phyloP scores from a whole-genome alignment of 2,797 vertebrate species.

The Melanitta fusca region DNA sequence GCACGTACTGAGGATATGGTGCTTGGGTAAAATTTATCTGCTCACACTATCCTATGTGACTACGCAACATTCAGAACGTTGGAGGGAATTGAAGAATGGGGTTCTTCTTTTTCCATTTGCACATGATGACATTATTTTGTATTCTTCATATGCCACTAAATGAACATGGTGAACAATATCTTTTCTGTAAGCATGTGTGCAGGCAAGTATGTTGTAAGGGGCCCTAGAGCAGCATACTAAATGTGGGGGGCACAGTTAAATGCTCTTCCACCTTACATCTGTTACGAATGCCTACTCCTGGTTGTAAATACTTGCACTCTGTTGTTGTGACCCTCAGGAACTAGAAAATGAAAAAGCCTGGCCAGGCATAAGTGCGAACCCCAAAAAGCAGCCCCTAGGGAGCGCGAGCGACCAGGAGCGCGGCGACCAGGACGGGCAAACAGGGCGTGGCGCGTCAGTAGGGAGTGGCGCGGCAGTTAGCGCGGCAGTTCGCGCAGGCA shows the following conservation, averaged over 20 bases:
- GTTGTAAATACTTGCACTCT: not conserved
- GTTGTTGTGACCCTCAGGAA: not conserved
- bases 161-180: not conserved
- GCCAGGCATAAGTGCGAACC: not conserved
- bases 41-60: not conserved
- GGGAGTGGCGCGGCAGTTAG: too few species aligned
- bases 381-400: too few species aligned
- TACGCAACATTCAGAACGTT: not conserved
- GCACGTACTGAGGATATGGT: not conserved
- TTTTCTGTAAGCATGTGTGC: not conserved
- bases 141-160: not conserved
- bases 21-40: not conserved
- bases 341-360: not conserved
- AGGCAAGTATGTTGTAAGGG: not conserved
- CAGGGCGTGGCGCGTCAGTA: too few species aligned
- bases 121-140: accelerated
- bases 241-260: not conserved
- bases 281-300: not conserved
- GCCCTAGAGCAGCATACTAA: not conserved
- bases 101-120: not conserved
- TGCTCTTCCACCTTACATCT: not conserved
- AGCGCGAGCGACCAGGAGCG: too few species aligned
- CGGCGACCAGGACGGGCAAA: too few species aligned
- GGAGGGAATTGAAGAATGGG: not conserved
- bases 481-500: too few species aligned